Evolutionary conservation across 1,140 invertebrate genomes (phyloP).

Genomic region (Pseudomyrmex sp.): DNA sequence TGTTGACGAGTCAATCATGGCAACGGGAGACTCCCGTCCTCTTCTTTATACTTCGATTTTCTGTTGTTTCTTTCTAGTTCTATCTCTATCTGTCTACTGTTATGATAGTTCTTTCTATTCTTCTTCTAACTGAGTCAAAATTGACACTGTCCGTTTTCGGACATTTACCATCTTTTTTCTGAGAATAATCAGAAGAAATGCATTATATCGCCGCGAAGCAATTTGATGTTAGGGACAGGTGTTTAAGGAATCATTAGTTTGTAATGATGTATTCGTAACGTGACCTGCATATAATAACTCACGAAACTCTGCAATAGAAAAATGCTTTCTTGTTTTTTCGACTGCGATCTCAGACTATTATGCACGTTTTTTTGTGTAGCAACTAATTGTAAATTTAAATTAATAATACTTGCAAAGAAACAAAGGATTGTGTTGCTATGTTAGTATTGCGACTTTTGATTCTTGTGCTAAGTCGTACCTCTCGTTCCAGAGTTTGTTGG

Average conservation of each 20-base stretch:
- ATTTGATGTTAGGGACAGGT: conserved; percentile 66
- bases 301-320: conserved; percentile 19
- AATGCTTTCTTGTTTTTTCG: not conserved
- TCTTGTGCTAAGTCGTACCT: conserved; percentile 63
- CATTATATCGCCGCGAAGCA: conserved; percentile 16
- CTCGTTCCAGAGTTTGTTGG: conserved; percentile 72
- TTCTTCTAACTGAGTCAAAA: not conserved
- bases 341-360: not conserved
- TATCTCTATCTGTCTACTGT: not conserved
- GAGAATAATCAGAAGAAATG: conserved; percentile 26
- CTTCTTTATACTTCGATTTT: not conserved
- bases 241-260: conserved; percentile 67
- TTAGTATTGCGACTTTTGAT: not conserved
- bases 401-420: too few relatives aligned
- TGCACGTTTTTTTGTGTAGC: not conserved
- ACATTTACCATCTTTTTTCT: conserved; percentile 49
- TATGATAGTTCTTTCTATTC: conserved; percentile 1
- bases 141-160: not conserved
- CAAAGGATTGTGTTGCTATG: too few relatives aligned
- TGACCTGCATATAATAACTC: conserved; percentile 54
- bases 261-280: conserved; percentile 60
- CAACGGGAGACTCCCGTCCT: conserved; percentile 47
- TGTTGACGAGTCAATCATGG: conserved; percentile 74
- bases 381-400: not conserved
- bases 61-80: too few relatives aligned